phyloP scores from a whole-genome alignment of 2,113 vertebrate species.

The Pyrgilauda ruficollis region DNA sequence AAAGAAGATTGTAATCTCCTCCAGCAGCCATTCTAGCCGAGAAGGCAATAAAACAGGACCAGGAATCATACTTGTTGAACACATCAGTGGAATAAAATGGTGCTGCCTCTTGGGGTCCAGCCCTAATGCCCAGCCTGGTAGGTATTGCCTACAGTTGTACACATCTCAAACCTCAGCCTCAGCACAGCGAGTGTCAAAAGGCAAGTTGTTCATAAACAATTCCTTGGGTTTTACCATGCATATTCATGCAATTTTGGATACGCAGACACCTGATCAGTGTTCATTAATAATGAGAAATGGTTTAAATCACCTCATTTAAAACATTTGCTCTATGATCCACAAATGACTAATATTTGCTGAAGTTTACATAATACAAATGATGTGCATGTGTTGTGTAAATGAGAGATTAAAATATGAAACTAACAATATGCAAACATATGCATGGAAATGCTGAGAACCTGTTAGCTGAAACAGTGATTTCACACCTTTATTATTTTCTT shows the following conservation, averaged over 20 bases:
- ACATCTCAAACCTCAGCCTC: background rate
- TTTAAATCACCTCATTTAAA: constrained; percentile 81
- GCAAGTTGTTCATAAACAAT: constrained; percentile 64
- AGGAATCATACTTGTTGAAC: constrained; percentile 65
- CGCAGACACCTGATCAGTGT: constrained; percentile 74
- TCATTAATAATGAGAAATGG: constrained; percentile 80
- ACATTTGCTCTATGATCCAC: constrained; percentile 79
- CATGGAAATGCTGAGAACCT: constrained; percentile 66
- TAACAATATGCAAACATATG: constrained; percentile 79
- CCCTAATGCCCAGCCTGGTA: background rate
- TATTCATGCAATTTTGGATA: constrained; percentile 79
- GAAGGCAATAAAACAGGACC: constrained; percentile 45
- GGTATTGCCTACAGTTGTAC: background rate
- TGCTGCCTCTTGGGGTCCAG: constrained; percentile 24
- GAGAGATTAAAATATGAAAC: constrained; percentile 79
- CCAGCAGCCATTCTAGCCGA: constrained; percentile 49
- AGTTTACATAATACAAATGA: constrained; percentile 83
- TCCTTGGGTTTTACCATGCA: constrained; percentile 70
- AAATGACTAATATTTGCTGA: constrained; percentile 80
- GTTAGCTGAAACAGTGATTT: constrained; percentile 72
- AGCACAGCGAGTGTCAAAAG: constrained; percentile 24
- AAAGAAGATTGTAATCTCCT: constrained; percentile 68
- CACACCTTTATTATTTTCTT: constrained; percentile 73
- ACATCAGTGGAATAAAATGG: constrained; percentile 27
- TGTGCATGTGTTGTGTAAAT: constrained; percentile 77